Evolutionary conservation across 64 coral and sea anemone species (phyloP).

Genomic region (Orbicella faveolata): DNA sequence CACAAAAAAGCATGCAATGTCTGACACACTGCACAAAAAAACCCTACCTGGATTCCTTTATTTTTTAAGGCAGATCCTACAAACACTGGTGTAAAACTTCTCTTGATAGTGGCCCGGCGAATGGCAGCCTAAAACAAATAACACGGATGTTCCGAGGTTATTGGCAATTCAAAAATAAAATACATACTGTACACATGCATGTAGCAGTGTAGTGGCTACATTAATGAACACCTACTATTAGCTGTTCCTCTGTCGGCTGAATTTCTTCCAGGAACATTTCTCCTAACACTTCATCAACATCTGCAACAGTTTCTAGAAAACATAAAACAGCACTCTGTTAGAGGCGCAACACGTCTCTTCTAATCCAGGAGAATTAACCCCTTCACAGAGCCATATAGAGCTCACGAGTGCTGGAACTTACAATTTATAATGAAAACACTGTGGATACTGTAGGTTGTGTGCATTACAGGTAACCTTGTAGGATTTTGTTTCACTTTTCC

Average conservation of each 20-base stretch:
- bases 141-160: not conserved
- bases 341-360: not conserved
- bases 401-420: too few species aligned
- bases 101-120: conserved; percentile 82
- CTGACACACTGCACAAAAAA: not conserved
- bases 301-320: conserved; percentile 78
- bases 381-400: too few species aligned
- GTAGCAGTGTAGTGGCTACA: too few species aligned
- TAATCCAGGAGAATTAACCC: too few species aligned
- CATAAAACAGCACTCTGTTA: not conserved
- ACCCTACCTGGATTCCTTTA: conserved; percentile 91
- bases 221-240: conserved; percentile 60
- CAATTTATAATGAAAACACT: too few species aligned
- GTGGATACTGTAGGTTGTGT: too few species aligned
- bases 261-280: conserved; percentile 97
- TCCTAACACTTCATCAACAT: conserved; percentile 88
- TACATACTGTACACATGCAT: too few species aligned
- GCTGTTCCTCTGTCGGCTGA: conserved; percentile 79
- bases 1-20: too few species aligned
- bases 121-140: conserved; percentile 70
- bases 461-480: not conserved
- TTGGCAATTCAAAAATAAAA: too few species aligned
- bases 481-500: not conserved
- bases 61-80: conserved; percentile 96
- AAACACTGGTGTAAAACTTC: conserved; percentile 94